A percentile compares a stretch with the other conserved stretches of the same genome.
Conservation (phyloP, 2,888 invertebrate genomes). For the Ormyrus rosae region DNA sequence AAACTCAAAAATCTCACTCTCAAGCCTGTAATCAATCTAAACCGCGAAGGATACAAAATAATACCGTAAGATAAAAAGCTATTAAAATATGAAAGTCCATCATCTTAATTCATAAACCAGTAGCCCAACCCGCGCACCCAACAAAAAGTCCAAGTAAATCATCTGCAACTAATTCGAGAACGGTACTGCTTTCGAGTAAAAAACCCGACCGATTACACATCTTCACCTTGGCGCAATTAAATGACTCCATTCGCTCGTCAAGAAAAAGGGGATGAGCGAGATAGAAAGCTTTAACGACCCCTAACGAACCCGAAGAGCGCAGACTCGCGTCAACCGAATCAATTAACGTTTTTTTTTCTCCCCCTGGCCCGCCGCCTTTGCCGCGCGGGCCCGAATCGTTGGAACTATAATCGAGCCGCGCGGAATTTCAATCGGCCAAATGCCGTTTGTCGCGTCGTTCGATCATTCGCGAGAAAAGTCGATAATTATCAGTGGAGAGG, state of each 20-base stretch:
- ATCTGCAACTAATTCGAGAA: slow-evolving; percentile 19
- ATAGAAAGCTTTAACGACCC: slow-evolving; percentile 15
- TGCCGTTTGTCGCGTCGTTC: slow-evolving; percentile 41
- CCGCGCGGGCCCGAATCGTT: slow-evolving; percentile 7
- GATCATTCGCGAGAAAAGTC: slow-evolving; percentile 24
- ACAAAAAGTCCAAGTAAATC: slow-evolving; percentile 5
- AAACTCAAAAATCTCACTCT: too few species aligned
- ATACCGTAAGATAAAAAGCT: too few species aligned
- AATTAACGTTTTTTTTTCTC: slow-evolving; percentile 40
- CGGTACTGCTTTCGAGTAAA: neutral
- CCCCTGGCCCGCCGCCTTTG: neutral
- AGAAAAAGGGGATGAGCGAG: neutral
- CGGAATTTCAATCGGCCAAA: slow-evolving; percentile 50
- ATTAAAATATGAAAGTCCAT: too few species aligned
- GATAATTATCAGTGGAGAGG: slow-evolving; percentile 25
- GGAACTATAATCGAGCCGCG: slow-evolving; percentile 44
- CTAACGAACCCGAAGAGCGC: slow-evolving; percentile 46
- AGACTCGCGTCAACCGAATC: slow-evolving; percentile 48
- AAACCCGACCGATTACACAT: slow-evolving; percentile 31
- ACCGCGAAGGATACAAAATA: too few species aligned
- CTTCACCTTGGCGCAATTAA: slow-evolving; percentile 42
- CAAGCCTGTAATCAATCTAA: too few species aligned
- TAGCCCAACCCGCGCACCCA: neutral
- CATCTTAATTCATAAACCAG: too few species aligned
- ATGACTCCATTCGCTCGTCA: slow-evolving; percentile 22